Evolutionary conservation across 2,113 vertebrate genomes (phyloP).

Genomic region (Gymnocephalus cernua): DNA sequence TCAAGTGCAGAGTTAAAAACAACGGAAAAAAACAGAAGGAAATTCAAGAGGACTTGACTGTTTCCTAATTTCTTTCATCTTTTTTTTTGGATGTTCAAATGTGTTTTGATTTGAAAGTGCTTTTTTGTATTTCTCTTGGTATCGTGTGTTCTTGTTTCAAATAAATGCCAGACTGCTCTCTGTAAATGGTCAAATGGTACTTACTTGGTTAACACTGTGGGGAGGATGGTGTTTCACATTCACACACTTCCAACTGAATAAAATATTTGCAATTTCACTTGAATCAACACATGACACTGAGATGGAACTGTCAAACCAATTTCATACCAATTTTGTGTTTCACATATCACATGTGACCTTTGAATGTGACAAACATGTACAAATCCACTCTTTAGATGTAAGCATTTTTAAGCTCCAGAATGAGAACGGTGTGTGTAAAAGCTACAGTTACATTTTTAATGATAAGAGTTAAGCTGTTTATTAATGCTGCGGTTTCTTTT

Average conservation of each 20-base stretch:
- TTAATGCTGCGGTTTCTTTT: slow-evolving; percentile 36
- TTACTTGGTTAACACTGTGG: background rate
- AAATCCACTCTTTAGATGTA: slow-evolving; percentile 3
- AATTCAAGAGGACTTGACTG: slow-evolving; percentile 66
- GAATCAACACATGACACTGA: background rate
- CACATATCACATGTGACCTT: slow-evolving; percentile 3
- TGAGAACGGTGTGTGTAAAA: slow-evolving; percentile 34
- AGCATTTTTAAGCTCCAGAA: slow-evolving; percentile 22
- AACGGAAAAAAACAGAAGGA: background rate
- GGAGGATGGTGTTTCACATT: slow-evolving; percentile 31
- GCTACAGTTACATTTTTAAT: slow-evolving; percentile 65
- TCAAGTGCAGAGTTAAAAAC: slow-evolving; percentile 3
- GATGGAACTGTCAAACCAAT: background rate
- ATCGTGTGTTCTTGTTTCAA: slow-evolving; percentile 81
- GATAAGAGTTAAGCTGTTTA: slow-evolving; percentile 37
- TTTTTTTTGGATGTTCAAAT: slow-evolving; percentile 72
- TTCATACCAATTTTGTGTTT: slow-evolving; percentile 7
- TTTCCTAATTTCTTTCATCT: slow-evolving; percentile 69
- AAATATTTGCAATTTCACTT: slow-evolving; percentile 32
- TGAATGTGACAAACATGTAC: slow-evolving; percentile 14
- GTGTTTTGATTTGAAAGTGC: slow-evolving; percentile 80
- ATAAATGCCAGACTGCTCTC: slow-evolving; percentile 79
- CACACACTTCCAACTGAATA: slow-evolving; percentile 23
- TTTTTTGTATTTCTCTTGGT: slow-evolving; percentile 78
- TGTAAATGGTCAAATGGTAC: slow-evolving; percentile 56